Evolutionary conservation across 2,113 vertebrate genomes (phyloP).

Genomic region (Calyptomena viridis): DNA sequence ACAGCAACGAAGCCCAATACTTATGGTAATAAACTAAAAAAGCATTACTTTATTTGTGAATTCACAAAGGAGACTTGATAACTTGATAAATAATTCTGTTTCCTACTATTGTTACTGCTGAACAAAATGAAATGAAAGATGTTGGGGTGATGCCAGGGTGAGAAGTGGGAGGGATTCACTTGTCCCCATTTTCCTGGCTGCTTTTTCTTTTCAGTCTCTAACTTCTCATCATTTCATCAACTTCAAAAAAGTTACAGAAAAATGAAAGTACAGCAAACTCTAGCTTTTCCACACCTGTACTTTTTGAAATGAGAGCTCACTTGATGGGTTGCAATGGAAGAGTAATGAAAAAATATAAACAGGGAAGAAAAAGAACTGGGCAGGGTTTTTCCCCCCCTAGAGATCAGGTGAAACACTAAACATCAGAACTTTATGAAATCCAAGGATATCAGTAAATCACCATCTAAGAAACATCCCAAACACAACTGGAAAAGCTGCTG

Average conservation of each 20-base stretch:
- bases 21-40: background rate
- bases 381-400: background rate
- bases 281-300: background rate
- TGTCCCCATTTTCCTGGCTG: background rate
- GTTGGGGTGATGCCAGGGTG: background rate
- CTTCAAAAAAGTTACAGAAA: background rate
- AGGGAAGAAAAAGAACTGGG: background rate
- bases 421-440: background rate
- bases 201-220: background rate
- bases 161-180: background rate
- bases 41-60: background rate
- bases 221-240: background rate
- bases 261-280: background rate
- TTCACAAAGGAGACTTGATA: background rate
- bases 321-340: background rate
- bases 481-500: background rate
- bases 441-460: background rate
- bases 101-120: conserved; percentile 11
- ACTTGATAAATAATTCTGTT: conserved; percentile 1
- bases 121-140: conserved; percentile 28
- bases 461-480: background rate
- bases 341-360: background rate
- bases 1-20: background rate
- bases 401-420: background rate
- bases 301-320: background rate